Percentiles rank a stretch among this genome's conserved stretches.
phyloP scores from a whole-genome alignment of 2,113 vertebrate species.

The Nestor notabilis region DNA sequence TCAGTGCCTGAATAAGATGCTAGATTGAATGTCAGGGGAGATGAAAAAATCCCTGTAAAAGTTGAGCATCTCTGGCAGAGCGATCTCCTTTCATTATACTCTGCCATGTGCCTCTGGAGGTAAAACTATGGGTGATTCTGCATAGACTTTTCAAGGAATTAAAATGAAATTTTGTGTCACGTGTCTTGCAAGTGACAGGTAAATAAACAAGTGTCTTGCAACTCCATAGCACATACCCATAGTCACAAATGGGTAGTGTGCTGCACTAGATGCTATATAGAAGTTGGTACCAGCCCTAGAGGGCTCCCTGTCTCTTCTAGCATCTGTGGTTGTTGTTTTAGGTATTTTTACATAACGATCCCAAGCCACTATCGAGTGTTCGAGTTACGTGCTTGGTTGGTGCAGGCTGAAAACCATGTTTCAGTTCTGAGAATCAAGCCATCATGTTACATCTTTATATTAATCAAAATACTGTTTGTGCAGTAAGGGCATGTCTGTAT shows the following conservation, averaged over 20 bases:
- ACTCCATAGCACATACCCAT: not conserved
- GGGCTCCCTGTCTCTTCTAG: not conserved
- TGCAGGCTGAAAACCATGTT: not conserved
- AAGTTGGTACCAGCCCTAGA: not conserved
- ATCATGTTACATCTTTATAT: not conserved
- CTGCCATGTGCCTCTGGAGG: not conserved
- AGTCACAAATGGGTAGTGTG: not conserved
- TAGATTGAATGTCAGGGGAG: not conserved
- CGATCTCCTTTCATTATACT: not conserved
- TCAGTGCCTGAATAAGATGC: not conserved
- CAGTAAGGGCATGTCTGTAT: not conserved
- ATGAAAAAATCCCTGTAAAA: not conserved
- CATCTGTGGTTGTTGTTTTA: not conserved
- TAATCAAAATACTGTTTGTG: not conserved
- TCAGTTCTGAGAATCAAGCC: not conserved
- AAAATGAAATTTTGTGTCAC: not conserved
- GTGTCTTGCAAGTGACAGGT: not conserved
- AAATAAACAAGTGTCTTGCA: not conserved
- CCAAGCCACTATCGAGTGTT: accelerated
- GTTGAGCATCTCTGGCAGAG: not conserved
- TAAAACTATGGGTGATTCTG: not conserved
- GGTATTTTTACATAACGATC: not conserved
- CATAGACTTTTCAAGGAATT: not conserved
- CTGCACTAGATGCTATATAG: not conserved
- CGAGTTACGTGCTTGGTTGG: not conserved